Conservation (phyloP, 2,113 vertebrate species). For the Hippocampus zosterae region DNA sequence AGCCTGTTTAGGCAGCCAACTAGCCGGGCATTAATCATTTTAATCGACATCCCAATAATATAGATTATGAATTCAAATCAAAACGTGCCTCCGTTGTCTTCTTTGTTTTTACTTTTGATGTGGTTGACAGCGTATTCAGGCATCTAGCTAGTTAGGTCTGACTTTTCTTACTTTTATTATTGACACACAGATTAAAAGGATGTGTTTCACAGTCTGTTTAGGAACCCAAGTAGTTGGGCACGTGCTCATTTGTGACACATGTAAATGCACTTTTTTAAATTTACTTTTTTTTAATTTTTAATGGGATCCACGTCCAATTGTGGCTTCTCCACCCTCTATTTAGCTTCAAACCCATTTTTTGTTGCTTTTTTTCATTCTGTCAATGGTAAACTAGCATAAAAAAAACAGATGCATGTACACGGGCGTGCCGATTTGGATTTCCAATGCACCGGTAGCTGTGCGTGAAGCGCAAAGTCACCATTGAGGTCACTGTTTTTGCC, state of each 20-base stretch:
- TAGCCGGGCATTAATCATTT: background rate
- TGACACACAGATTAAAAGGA: no score
- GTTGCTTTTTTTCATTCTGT: background rate
- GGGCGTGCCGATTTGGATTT: slow-evolving; percentile 53
- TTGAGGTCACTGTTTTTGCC: slow-evolving; percentile 54
- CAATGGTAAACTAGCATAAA: background rate
- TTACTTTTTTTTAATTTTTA: no score
- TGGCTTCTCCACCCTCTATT: background rate
- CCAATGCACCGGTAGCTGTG: slow-evolving; percentile 63
- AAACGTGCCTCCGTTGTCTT: background rate
- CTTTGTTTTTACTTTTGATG: no score
- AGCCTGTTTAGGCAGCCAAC: background rate
- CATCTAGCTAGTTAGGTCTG: background rate
- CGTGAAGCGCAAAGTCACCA: slow-evolving; percentile 67
- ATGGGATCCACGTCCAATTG: background rate
- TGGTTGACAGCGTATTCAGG: no score
- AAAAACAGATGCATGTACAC: slow-evolving; percentile 22
- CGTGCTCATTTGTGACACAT: no score
- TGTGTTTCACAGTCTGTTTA: no score
- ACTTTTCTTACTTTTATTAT: background rate
- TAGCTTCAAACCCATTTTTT: background rate
- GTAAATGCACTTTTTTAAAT: no score
- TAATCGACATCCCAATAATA: background rate
- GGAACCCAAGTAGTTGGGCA: no score
- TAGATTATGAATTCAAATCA: background rate